A percentile compares a stretch with the other conserved stretches of the same genome.
Conservation (phyloP, 2,888 invertebrate species). For the Epinotia ramella region DNA sequence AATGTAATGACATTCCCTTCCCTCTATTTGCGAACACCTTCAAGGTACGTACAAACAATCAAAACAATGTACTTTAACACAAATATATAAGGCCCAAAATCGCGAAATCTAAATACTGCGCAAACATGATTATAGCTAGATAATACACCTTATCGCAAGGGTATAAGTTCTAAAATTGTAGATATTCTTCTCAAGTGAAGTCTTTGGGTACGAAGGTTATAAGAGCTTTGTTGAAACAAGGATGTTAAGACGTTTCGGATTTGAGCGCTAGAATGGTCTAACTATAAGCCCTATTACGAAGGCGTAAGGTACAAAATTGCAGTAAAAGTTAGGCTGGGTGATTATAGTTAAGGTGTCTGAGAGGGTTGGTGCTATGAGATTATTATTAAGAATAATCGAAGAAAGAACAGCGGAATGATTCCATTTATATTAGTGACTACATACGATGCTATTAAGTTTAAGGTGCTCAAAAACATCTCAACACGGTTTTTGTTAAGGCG, state of each 20-base stretch:
- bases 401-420: background rate
- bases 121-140: constrained; percentile 10
- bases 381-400: constrained; percentile 7
- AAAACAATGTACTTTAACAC: constrained; percentile 1
- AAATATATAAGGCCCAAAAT: background rate
- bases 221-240: background rate
- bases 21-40: constrained; percentile 30
- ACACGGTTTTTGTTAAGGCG: too few relatives aligned
- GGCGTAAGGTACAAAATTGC: background rate
- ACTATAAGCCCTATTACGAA: background rate
- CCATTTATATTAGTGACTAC: background rate
- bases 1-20: constrained; percentile 52
- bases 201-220: background rate
- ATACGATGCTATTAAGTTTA: too few relatives aligned
- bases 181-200: background rate
- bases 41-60: constrained; percentile 15
- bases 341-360: background rate
- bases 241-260: background rate
- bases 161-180: constrained; percentile 1
- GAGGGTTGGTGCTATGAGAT: background rate
- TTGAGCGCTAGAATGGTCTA: background rate
- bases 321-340: background rate
- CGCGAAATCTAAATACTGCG: background rate
- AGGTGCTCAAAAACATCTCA: too few relatives aligned
- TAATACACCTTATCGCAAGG: background rate